Percentiles rank a stretch among this genome's conserved stretches.
Conservation (phyloP, 2,113 vertebrate species). For the Takifugu flavidus region DNA sequence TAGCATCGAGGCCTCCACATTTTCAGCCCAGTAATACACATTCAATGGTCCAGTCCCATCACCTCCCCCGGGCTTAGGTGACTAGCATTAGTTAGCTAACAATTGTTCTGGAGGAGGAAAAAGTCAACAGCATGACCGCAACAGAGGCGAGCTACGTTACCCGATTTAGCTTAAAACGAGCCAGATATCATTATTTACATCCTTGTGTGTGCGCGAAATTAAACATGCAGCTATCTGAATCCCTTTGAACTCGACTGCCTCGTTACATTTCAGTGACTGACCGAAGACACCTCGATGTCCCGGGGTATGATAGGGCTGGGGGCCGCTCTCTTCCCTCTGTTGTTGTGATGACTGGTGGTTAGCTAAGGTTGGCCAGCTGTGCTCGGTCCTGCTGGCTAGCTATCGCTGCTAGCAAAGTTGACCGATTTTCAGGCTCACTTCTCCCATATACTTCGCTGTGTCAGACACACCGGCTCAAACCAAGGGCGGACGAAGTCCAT, state of each 20-base stretch:
- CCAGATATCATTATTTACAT: not conserved
- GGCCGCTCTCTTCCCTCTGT: conserved; percentile 58
- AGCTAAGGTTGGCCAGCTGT: conserved; percentile 64
- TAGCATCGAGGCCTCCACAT: conserved; percentile 71
- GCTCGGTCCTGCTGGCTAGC: conserved; percentile 60
- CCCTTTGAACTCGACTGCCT: not conserved
- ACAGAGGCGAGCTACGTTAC: conserved; percentile 18
- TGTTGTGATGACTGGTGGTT: conserved; percentile 58
- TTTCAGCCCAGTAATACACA: conserved; percentile 9
- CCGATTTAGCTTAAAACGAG: not conserved
- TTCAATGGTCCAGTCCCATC: conserved; percentile 43
- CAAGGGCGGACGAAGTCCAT: conserved; percentile 14
- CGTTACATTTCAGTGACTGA: conserved; percentile 45
- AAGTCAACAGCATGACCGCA: conserved; percentile 15
- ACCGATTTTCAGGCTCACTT: conserved; percentile 44
- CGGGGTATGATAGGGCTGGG: conserved; percentile 51
- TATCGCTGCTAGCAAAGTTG: conserved; percentile 59
- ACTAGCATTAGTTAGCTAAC: conserved; percentile 36
- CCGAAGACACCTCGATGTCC: conserved; percentile 69
- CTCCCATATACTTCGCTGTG: conserved; percentile 44
- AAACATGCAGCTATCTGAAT: not conserved
- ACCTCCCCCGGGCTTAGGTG: conserved; percentile 35
- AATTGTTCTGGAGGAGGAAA: conserved; percentile 13
- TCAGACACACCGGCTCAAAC: conserved; percentile 8
- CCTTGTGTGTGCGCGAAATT: not conserved